phyloP scores from a whole-genome alignment of 2,888 invertebrate species.

The Melanostoma mellinum region DNA sequence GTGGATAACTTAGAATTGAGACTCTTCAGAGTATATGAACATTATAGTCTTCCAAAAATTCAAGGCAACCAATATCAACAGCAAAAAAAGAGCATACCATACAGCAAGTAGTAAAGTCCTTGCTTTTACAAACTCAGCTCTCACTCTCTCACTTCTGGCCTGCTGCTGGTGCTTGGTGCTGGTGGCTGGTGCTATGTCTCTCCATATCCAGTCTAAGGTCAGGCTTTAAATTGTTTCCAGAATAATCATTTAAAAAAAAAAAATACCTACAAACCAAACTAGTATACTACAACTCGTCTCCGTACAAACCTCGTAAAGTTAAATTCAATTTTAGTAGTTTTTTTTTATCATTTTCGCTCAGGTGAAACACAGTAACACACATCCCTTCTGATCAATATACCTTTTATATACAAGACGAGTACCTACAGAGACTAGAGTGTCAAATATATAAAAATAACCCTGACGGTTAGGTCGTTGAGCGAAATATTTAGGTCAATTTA shows the following conservation, averaged over 20 bases:
- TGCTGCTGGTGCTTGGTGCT: neutral
- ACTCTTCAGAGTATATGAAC: constrained; percentile 34
- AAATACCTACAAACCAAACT: constrained; percentile 40
- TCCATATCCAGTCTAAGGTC: constrained; percentile 66
- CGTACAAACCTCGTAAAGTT: constrained; percentile 53
- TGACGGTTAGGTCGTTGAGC: constrained; percentile 81
- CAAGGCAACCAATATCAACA: constrained; percentile 54
- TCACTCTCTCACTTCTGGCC: constrained; percentile 21
- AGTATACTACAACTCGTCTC: neutral
- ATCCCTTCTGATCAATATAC: constrained; percentile 63
- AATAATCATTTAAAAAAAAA: constrained; percentile 31
- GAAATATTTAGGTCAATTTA: constrained; percentile 82
- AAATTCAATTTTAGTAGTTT: constrained; percentile 68
- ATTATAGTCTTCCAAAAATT: constrained; percentile 42
- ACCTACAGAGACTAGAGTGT: constrained; percentile 44
- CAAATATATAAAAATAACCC: constrained; percentile 77
- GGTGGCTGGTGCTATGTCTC: neutral
- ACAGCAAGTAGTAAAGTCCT: constrained; percentile 24
- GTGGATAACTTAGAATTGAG: constrained; percentile 68
- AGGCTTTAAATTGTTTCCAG: constrained; percentile 42
- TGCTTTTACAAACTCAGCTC: constrained; percentile 8
- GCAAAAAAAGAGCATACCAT: constrained; percentile 27
- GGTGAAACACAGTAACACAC: constrained; percentile 73
- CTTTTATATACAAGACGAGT: constrained; percentile 15
- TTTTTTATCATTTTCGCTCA: constrained; percentile 68